Evolutionary conservation across 2,797 vertebrate genomes (phyloP).

Genomic region (Sebastes aleutianus): DNA sequence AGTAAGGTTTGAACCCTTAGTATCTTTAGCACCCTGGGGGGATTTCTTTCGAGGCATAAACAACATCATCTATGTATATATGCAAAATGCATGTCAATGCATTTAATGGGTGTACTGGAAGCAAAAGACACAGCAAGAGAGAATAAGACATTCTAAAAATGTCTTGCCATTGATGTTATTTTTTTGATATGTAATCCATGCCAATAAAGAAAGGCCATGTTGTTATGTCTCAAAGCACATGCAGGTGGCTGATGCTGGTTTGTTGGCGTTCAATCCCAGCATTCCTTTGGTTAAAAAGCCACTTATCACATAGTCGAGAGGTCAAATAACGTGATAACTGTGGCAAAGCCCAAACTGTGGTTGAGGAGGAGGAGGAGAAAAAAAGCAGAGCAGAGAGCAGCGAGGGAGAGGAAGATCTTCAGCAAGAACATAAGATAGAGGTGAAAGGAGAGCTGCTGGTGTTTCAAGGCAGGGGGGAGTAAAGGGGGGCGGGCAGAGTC

Average conservation of each 20-base stretch:
- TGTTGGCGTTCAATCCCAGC: slow-evolving; percentile 91
- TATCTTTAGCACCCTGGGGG: slow-evolving; percentile 92
- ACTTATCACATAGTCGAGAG: slow-evolving; percentile 80
- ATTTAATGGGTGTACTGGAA: slow-evolving; percentile 17
- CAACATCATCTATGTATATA: slow-evolving; percentile 59
- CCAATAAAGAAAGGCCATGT: slow-evolving; percentile 90
- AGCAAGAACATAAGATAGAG: slow-evolving; percentile 61
- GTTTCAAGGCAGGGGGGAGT: slow-evolving; percentile 81
- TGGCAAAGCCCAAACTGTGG: slow-evolving; percentile 87
- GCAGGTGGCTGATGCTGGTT: slow-evolving; percentile 94
- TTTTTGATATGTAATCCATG: slow-evolving; percentile 81
- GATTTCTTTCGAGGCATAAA: slow-evolving; percentile 94
- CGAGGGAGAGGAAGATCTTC: slow-evolving; percentile 81
- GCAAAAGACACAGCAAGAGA: slow-evolving; percentile 9
- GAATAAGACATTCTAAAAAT: slow-evolving; percentile 50
- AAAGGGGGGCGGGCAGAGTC: slow-evolving; percentile 26
- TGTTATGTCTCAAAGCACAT: slow-evolving; percentile 83
- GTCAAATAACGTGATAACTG: slow-evolving; percentile 78
- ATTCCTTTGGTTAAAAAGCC: slow-evolving; percentile 88
- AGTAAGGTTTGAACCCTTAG: slow-evolving; percentile 93
- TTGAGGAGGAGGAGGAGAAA: slow-evolving; percentile 40
- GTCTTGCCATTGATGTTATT: slow-evolving; percentile 17
- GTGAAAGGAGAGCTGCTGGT: slow-evolving; percentile 83
- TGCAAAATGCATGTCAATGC: slow-evolving; percentile 26
- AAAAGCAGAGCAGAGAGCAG: slow-evolving; percentile 79